Evolutionary conservation across 2,113 vertebrate species (phyloP).

Genomic region (Piaya cayana): DNA sequence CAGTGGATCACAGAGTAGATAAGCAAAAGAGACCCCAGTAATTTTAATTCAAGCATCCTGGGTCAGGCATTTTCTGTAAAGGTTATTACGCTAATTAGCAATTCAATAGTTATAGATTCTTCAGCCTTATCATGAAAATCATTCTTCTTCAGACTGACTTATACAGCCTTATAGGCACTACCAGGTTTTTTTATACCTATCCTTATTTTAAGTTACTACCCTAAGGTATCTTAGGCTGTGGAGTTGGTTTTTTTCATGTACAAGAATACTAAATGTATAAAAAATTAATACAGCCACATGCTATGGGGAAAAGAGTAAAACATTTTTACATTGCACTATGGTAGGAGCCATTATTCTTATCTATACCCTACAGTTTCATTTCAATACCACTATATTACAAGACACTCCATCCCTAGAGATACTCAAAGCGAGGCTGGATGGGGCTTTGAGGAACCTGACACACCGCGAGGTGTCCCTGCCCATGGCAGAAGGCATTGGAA

Average conservation of each 20-base stretch:
- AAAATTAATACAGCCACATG: not conserved
- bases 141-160: not conserved
- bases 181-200: not conserved
- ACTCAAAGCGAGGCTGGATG: too few species aligned
- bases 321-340: not conserved
- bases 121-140: not conserved
- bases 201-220: not conserved
- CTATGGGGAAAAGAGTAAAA: rapidly evolving
- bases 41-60: not conserved
- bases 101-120: not conserved
- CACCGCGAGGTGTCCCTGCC: too few species aligned
- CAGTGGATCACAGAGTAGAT: rapidly evolving
- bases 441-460: too few species aligned
- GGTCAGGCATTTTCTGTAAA: not conserved
- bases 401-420: too few species aligned
- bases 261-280: not conserved
- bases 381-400: not conserved
- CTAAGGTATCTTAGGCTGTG: not conserved
- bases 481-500: too few species aligned
- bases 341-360: not conserved
- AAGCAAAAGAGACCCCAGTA: not conserved
- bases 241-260: not conserved
- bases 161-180: not conserved
- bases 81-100: not conserved
- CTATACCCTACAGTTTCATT: not conserved